Conservation (phyloP, 2,113 vertebrate species). For the Epinephelus moara region DNA sequence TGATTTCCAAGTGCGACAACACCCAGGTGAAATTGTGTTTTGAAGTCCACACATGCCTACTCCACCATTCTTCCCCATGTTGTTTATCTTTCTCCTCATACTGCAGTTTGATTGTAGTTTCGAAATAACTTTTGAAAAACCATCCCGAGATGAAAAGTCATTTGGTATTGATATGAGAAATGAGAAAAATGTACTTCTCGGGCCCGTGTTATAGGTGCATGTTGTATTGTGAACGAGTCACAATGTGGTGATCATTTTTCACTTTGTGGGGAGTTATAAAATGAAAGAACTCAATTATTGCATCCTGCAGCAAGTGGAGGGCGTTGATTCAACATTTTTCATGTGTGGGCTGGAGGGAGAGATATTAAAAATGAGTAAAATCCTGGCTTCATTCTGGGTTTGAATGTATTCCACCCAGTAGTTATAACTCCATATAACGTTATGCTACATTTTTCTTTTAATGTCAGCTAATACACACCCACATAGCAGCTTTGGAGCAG, state of each 20-base stretch:
- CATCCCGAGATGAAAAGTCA: not conserved
- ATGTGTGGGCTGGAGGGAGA: not conserved
- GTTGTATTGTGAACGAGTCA: not conserved
- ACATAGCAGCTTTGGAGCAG: not conserved
- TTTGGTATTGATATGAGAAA: not conserved
- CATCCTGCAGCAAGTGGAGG: not conserved
- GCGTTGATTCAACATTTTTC: not conserved
- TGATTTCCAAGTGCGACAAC: too few species aligned
- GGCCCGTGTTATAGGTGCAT: not conserved
- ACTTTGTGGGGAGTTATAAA: not conserved
- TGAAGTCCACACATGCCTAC: too few species aligned
- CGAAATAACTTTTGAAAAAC: not conserved
- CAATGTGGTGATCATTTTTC: not conserved
- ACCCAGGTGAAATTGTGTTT: too few species aligned
- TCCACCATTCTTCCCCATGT: too few species aligned
- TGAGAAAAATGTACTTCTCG: not conserved
- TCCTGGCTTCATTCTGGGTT: not conserved
- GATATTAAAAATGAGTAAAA: not conserved
- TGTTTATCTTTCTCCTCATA: not conserved
- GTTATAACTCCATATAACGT: not conserved
- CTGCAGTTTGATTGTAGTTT: not conserved
- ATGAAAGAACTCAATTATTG: not conserved
- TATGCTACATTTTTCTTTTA: not conserved
- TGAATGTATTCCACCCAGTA: constrained; percentile 4
- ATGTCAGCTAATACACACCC: not conserved